These are phyloP conservation scores for Gymnodraco acuticeps DNA, from an alignment of 2,797 vertebrate species.

Conservation along the genomic window DNA sequence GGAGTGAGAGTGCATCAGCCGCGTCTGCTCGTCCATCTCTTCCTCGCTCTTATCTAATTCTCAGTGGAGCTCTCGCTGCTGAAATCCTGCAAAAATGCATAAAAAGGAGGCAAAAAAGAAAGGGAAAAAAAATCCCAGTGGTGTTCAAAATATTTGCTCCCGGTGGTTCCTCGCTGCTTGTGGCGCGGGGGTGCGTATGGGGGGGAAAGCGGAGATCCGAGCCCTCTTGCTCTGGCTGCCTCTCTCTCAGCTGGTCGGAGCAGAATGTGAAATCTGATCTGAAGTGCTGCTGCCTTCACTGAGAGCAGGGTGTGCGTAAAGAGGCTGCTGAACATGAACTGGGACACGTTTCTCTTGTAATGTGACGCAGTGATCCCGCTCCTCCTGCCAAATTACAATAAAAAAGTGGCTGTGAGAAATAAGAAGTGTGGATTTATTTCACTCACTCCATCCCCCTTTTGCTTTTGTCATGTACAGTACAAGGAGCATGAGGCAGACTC, in stretches of 20 bases:
- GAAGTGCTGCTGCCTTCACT: conserved; percentile 77
- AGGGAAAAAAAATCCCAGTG: conserved; percentile 51
- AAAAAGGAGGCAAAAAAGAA: conserved; percentile 29
- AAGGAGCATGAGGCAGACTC: conserved; percentile 70
- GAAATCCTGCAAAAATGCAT: conserved; percentile 70
- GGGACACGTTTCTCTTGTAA: conserved; percentile 50
- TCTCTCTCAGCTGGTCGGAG: conserved; percentile 80
- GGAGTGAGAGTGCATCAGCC: conserved; percentile 95
- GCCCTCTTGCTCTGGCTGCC: conserved; percentile 58
- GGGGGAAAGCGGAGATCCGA: conserved; percentile 66
- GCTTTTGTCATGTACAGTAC: conserved; percentile 90
- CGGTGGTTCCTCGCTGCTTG: conserved; percentile 41
- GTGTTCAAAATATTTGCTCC: conserved; percentile 42
- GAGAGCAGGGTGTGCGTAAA: conserved; percentile 70
- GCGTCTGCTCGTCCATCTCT: conserved; percentile 96
- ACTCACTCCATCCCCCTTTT: conserved; percentile 81
- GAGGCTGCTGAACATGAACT: conserved; percentile 50
- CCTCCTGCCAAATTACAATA: conserved; percentile 43
- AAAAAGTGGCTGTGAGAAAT: conserved; percentile 62
- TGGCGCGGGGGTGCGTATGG: conserved; percentile 42
- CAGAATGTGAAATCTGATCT: conserved; percentile 84
- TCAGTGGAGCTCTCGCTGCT: conserved; percentile 43
- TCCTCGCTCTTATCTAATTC: conserved; percentile 52
- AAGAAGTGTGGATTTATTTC: conserved; percentile 69
- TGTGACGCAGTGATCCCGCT: conserved; percentile 57